Percentiles rank a stretch among this genome's conserved stretches.
These are phyloP conservation scores for Oncorhynchus kisutch DNA, from an alignment of 2,113 vertebrate species.

Conservation along the genomic window DNA sequence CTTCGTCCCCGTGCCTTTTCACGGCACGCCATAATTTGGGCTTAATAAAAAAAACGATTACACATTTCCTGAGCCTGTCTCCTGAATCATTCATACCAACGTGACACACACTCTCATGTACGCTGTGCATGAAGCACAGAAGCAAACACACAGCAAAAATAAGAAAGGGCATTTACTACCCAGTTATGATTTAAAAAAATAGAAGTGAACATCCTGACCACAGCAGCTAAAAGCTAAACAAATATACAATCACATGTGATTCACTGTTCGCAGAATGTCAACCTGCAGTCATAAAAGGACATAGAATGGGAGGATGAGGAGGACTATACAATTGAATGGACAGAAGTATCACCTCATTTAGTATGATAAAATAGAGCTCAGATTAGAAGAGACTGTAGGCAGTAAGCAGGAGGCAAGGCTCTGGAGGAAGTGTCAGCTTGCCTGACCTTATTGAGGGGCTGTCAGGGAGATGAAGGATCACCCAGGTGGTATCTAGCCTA, in stretches of 20 bases:
- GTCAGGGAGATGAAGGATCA: constrained; percentile 62
- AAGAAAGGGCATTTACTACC: neutral
- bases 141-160: neutral
- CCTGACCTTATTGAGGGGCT: constrained; percentile 45
- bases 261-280: neutral
- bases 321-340: neutral
- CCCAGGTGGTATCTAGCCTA: constrained; percentile 69
- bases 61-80: too few relatives aligned
- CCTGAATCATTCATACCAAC: too few relatives aligned
- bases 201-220: neutral
- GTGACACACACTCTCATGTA: neutral
- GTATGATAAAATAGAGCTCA: constrained; percentile 64
- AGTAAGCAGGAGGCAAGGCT: neutral
- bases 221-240: neutral
- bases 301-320: neutral
- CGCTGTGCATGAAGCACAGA: neutral
- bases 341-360: constrained; percentile 39
- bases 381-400: constrained; percentile 20
- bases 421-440: constrained; percentile 37
- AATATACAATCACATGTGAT: neutral
- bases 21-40: too few relatives aligned
- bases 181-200: neutral
- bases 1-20: too few relatives aligned
- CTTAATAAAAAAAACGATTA: too few relatives aligned
- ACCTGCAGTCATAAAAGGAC: neutral